Base-by-base conservation (phyloP, 1,140 invertebrate genomes). In the Brachionus calyciflorus region DNA sequence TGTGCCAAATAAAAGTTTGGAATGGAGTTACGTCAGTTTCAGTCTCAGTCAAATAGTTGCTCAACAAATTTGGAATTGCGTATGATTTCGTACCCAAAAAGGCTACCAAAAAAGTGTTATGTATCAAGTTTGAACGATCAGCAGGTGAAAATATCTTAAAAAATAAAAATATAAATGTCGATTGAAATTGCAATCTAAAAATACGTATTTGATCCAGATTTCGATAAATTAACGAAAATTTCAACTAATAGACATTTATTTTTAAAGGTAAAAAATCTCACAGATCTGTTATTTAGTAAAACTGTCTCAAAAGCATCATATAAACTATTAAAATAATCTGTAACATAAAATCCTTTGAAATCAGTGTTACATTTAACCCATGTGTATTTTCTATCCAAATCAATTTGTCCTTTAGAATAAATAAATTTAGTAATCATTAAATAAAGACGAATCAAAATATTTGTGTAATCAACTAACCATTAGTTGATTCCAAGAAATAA, bases 361-460 rank as follows among this genome's bases (percentile, higher is more conserved):
- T 76, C 49, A n/a, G 24, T 55, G 40, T 76, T 60, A 48, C 73
- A 76, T 28, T 76, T 76, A 3, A 76, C 26, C 73, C 73, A 76
- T n/a, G 33, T 76, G 33, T 55, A 76, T 44, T 48, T n/a, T 10
- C 69, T 14, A 49, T 53, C 46, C 46, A 73, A 41, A 24, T 37
- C 9, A 17, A 4, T 24, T 10, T 44, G 24, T 14, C 41, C 57
- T 63, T 40, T 19, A 57, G 17, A 9, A 33, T 10, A 44, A 2
- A 12, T 44, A 24, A n/a, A 53, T 24, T 24, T 53, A 19, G 17
- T 51, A 51, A 19, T 19, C 24, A 19, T 12, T 19, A 49, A 49
- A 14, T 17, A 19, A 49, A 49, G 7, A n/a, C n/a, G n/a, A n/a
- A n/a, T n/a, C n/a, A n/a, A n/a, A n/a, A n/a, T n/a, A n/a, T n/a